Evolutionary conservation across 2,797 vertebrate genomes (phyloP), one percentile per base, ranked within the genome.

Genomic region (Lerista edwardsae): DNA sequence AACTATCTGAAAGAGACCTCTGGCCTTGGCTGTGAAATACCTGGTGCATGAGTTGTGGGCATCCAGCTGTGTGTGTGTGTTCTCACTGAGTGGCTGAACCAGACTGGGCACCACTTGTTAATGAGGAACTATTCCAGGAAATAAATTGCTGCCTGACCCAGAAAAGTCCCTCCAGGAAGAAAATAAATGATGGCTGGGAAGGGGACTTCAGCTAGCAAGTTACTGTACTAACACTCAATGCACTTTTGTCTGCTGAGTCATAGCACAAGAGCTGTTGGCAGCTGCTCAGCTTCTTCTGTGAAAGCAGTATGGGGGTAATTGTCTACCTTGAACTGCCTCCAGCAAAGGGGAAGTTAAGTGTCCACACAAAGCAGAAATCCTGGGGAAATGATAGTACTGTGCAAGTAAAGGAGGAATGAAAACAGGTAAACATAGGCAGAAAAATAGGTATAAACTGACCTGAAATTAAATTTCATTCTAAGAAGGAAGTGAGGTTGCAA

Each of bases 151-250:
- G 36, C 19, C 39, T 76, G 79, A 71, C 51, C n/a, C 34, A 36
- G 39, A 76, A 86, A 82, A 86, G 19, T 71, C 39, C 75, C 75
- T 82, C 41, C 21, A 25, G 19, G 47, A 76, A 47, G 83, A 69
- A 44, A 75, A 75, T n/a, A 80, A 67, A 85, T 59, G 14, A 21
- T 47, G 59, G 67, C 55, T 78, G 15, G 55, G 73, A 77, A 57
- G 68, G 51, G n/a, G 67, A 67, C 47, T 82, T 47, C 68, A 64
- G 31, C 6, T 31, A 29, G 21, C 39, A 55, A 55, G 11, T 8
- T 44, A n/a, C 44, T 39, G 1, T 44, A 17, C 71, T 65, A n/a
- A 21, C 17, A 15, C 17, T 86, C 74, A 77, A 23, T 44, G 44
- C 44, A 29, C 73, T 71, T 79, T 55, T 84, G 65, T 81, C 34